These are phyloP conservation scores for Cyphomyrus plagiostoma DNA, from an alignment of 2,113 vertebrate species.

Conservation along the genomic window DNA sequence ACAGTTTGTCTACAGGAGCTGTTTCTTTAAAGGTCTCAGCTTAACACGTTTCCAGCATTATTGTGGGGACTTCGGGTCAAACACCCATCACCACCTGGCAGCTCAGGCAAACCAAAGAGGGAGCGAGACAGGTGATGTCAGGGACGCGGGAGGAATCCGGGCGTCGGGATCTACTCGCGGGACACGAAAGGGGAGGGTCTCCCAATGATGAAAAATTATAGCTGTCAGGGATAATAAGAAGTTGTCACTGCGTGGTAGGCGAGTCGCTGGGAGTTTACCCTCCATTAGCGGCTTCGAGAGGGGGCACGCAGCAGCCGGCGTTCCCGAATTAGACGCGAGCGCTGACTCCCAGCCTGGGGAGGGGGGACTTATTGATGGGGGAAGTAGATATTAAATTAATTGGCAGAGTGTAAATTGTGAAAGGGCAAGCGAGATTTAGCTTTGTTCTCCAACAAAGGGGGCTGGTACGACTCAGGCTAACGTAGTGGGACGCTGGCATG, in stretches of 20 bases:
- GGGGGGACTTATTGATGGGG: not conserved
- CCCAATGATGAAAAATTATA: constrained; percentile 26
- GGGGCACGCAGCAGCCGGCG: not conserved
- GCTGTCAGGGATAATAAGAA: constrained; percentile 28
- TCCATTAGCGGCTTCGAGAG: constrained; percentile 4
- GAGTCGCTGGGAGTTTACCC: constrained; percentile 17
- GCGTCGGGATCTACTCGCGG: not conserved
- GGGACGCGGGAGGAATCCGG: not conserved
- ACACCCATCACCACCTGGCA: not conserved
- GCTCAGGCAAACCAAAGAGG: not conserved
- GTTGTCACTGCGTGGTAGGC: constrained; percentile 20
- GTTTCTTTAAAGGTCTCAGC: not conserved
- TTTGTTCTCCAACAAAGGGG: constrained; percentile 14
- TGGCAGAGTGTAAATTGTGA: constrained; percentile 24
- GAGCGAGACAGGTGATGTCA: not conserved
- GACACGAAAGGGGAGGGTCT: constrained; percentile 1
- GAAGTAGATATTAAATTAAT: constrained; percentile 25
- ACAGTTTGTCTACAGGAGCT: not conserved
- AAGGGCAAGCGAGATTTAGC: constrained; percentile 1
- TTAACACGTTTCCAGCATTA: not conserved
- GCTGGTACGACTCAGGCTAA: not conserved
- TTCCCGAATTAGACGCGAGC: constrained; percentile 12
- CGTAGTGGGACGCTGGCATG: not conserved
- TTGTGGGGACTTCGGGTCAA: not conserved
- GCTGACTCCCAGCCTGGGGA: constrained; percentile 10